These are phyloP conservation scores for Pteronotus mesoamericanus DNA, from an alignment of 2,797 vertebrate genomes.

Conservation along the genomic window DNA sequence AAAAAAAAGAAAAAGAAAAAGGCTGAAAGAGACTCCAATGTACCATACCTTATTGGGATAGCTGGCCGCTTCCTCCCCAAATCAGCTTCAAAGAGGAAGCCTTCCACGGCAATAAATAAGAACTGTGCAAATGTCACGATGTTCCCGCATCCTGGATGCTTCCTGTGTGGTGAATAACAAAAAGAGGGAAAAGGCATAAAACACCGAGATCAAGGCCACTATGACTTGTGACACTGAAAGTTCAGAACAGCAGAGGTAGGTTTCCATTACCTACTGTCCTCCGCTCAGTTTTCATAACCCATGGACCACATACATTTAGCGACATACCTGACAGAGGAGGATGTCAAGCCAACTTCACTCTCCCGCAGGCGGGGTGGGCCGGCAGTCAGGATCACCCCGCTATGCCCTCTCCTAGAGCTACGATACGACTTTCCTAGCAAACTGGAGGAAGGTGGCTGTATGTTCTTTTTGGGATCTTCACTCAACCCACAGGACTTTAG, in stretches of 20 bases:
- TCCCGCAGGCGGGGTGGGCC: background rate
- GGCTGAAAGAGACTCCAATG: background rate
- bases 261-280: background rate
- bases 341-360: background rate
- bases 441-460: background rate
- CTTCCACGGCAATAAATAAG: constrained; percentile 93
- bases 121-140: constrained; percentile 97
- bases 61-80: constrained; percentile 91
- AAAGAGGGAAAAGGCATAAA: background rate
- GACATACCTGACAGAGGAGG: background rate
- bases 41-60: constrained; percentile 90
- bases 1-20: background rate
- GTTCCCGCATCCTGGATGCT: constrained; percentile 96
- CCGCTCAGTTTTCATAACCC: background rate
- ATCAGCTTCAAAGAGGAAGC: constrained; percentile 92
- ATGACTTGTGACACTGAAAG: background rate
- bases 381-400: background rate
- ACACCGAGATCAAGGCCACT: accelerated
- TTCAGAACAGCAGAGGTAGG: background rate
- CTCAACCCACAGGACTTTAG: background rate
- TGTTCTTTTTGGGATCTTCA: background rate
- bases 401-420: background rate
- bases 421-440: background rate
- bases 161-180: constrained; percentile 77
- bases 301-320: background rate